Conservation (phyloP, 2,797 vertebrate species). For the Sebastes miniatus region DNA sequence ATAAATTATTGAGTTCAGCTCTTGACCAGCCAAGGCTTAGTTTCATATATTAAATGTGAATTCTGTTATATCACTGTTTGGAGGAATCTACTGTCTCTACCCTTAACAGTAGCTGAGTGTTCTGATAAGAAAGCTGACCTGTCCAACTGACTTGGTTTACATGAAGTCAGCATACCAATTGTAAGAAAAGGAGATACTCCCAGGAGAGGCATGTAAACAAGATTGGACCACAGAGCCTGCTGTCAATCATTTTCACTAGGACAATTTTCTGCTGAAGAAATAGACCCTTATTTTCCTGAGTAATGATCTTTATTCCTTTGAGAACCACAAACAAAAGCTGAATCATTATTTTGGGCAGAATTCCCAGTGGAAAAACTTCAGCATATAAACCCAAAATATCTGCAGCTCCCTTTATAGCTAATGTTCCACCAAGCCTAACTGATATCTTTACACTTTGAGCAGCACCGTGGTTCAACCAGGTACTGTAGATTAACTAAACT, state of each 20-base stretch:
- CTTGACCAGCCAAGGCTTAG: too few relatives aligned
- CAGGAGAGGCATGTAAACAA: not conserved
- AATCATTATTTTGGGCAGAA: not conserved
- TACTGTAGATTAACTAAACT: not conserved
- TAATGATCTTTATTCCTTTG: not conserved
- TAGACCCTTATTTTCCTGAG: not conserved
- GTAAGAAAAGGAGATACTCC: not conserved
- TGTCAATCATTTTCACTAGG: not conserved
- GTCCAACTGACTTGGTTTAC: not conserved
- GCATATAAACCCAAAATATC: not conserved
- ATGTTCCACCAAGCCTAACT: not conserved
- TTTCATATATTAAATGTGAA: too few relatives aligned
- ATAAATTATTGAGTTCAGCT: not conserved
- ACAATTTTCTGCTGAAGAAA: conserved; percentile 5
- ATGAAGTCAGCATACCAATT: not conserved
- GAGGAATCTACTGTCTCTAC: not conserved
- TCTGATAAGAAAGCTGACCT: not conserved
- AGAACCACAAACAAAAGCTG: not conserved
- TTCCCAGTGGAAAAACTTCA: not conserved
- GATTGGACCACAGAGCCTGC: not conserved
- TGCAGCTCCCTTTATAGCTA: not conserved
- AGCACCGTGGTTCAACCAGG: not conserved
- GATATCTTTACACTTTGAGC: not conserved
- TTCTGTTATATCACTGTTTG: not conserved
- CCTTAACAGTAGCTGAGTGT: not conserved